Conservation (phyloP, 2,888 invertebrate genomes). For the Lithophane socia region DNA sequence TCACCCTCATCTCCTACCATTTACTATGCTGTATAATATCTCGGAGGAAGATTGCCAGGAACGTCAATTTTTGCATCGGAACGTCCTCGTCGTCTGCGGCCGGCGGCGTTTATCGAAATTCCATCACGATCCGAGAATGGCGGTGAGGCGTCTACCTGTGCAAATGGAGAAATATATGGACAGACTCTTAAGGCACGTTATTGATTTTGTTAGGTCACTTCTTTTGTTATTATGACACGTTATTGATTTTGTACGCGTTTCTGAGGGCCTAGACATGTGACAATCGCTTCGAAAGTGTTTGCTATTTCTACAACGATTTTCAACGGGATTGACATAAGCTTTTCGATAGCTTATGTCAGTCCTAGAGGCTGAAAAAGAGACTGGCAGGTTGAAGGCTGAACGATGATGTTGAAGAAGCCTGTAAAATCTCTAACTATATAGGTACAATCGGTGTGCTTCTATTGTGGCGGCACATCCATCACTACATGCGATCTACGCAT, state of each 20-base stretch:
- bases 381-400: not conserved
- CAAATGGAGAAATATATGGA: slow-evolving; percentile 55
- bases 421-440: not conserved
- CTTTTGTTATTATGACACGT: no score
- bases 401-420: not conserved
- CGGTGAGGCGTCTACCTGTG: slow-evolving; percentile 57
- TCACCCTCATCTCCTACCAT: slow-evolving; percentile 34
- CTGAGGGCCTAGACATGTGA: no score
- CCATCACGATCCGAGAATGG: slow-evolving; percentile 60
- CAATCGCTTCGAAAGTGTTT: no score
- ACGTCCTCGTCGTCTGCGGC: slow-evolving; percentile 60
- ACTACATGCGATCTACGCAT: no score
- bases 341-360: no score
- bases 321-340: no score
- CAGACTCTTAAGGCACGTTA: slow-evolving; percentile 31
- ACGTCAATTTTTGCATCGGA: slow-evolving; percentile 75
- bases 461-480: not conserved
- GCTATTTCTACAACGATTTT: no score
- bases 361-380: no score
- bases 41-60: slow-evolving; percentile 53
- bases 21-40: slow-evolving; percentile 58
- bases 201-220: slow-evolving; percentile 19
- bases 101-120: slow-evolving; percentile 71
- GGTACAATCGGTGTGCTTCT: no score
- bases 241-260: no score